A percentile compares a stretch with the other conserved stretches of the same genome.
phyloP scores from a whole-genome alignment of 2,888 invertebrate species.

The Thysanoteuthis rhombus region DNA sequence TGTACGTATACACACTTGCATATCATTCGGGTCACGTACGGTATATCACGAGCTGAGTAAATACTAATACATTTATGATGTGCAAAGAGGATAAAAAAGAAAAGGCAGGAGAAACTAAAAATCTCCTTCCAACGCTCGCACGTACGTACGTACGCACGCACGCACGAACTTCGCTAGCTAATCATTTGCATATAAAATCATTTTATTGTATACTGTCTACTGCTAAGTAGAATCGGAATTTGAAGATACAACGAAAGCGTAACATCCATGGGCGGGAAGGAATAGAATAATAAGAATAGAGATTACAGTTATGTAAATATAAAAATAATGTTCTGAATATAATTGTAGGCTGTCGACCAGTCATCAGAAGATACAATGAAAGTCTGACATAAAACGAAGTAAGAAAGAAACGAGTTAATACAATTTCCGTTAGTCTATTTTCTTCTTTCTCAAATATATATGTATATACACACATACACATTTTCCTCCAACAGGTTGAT shows the following conservation, averaged over 20 bases:
- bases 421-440: no score
- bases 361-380: neutral
- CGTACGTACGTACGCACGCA: no score
- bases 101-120: neutral
- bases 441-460: no score
- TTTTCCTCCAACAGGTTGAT: no score
- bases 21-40: neutral
- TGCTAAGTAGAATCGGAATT: neutral
- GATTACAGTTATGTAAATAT: neutral
- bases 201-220: neutral
- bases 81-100: neutral
- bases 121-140: no score
- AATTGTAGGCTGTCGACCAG: neutral
- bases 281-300: neutral
- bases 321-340: neutral
- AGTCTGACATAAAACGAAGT: neutral
- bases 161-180: neutral
- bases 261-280: neutral
- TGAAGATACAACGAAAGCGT: neutral
- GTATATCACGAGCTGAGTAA: neutral
- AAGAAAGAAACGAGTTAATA: neutral
- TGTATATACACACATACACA: no score
- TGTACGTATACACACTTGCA: neutral
- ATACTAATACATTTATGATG: neutral
- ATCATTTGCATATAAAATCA: neutral